phyloP scores from a whole-genome alignment of 2,888 invertebrate species.

The Lampropteryx suffumata region DNA sequence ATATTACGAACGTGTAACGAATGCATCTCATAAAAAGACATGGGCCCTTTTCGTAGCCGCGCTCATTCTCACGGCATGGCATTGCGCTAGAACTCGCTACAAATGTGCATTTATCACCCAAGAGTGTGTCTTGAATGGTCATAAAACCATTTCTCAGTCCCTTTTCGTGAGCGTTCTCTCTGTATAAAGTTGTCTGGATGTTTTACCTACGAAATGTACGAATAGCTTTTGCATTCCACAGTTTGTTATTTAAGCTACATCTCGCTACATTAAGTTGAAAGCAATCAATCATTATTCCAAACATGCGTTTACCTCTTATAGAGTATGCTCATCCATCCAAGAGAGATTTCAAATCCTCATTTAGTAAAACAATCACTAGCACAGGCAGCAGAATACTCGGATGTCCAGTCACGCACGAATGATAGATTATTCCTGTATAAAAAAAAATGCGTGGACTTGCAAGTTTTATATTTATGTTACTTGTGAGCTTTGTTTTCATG shows the following conservation, averaged over 20 bases:
- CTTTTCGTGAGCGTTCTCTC: not conserved
- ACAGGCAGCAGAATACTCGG: constrained; percentile 38
- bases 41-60: not conserved
- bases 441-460: too few relatives aligned
- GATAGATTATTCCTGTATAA: too few relatives aligned
- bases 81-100: not conserved
- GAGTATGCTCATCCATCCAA: constrained; percentile 26
- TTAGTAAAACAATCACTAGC: constrained; percentile 44
- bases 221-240: too few relatives aligned
- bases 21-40: constrained; percentile 3
- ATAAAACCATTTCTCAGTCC: not conserved
- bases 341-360: constrained; percentile 47
- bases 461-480: too few relatives aligned
- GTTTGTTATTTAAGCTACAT: not conserved
- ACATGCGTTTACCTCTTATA: constrained; percentile 22
- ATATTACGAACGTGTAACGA: not conserved
- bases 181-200: not conserved
- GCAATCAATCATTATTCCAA: constrained; percentile 28
- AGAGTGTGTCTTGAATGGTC: not conserved
- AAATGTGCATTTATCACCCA: constrained; percentile 1
- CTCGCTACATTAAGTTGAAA: constrained; percentile 17
- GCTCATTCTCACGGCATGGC: not conserved
- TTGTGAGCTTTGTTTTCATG: too few relatives aligned
- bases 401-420: constrained; percentile 51
- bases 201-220: too few relatives aligned